These are phyloP conservation scores for Galaxea fascicularis DNA, from an alignment of 92 coral and sea anemone genomes.

Conservation along the genomic window DNA sequence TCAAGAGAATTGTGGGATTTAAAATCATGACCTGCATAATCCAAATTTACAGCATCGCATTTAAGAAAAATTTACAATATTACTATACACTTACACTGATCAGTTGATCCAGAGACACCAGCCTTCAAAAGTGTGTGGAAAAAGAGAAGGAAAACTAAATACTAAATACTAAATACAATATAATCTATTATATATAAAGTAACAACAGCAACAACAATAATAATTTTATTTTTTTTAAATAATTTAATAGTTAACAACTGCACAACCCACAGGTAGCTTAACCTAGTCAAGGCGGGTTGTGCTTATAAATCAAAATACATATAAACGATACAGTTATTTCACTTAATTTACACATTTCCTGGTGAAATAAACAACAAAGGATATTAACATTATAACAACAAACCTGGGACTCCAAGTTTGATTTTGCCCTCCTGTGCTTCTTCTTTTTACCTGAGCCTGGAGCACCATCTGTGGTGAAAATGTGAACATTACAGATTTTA, in stretches of 20 bases:
- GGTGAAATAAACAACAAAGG: too few relatives aligned
- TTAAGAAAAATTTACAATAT: not conserved
- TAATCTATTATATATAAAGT: not conserved
- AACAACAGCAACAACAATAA: too few relatives aligned
- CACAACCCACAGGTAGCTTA: too few relatives aligned
- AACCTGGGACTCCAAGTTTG: conserved; percentile 84
- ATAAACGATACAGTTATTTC: too few relatives aligned
- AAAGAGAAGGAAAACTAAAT: not conserved
- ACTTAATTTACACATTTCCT: too few relatives aligned
- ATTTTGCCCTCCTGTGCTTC: conserved; percentile 82
- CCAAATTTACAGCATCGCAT: too few relatives aligned
- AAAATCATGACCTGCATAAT: too few relatives aligned
- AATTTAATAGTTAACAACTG: too few relatives aligned
- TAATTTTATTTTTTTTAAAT: too few relatives aligned
- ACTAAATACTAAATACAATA: not conserved
- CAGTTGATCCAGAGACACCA: conserved; percentile 83
- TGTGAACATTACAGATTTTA: not conserved
- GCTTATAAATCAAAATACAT: too few relatives aligned
- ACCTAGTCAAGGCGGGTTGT: too few relatives aligned
- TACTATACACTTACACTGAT: conserved; percentile 71
- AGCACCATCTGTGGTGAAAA: conserved; percentile 14
- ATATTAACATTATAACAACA: not conserved
- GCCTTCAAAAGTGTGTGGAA: conserved; percentile 33
- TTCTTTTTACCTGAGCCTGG: conserved; percentile 79
- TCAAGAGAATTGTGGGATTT: too few relatives aligned